phyloP scores from a whole-genome alignment of 2,888 invertebrate species.

The Exephanes ischioxanthus region DNA sequence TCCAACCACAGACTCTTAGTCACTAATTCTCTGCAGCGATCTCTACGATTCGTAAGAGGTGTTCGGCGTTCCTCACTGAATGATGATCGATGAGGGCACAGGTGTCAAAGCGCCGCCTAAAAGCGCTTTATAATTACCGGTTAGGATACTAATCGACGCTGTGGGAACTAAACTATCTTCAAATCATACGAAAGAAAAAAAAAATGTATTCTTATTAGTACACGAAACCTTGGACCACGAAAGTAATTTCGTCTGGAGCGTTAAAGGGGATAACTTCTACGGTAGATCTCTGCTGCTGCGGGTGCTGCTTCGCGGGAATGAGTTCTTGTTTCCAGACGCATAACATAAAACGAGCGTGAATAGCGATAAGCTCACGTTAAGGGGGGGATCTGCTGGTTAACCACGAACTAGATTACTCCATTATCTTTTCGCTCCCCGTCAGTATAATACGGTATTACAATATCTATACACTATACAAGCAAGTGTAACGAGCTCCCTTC shows the following conservation, averaged over 20 bases:
- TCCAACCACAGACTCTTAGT: constrained; percentile 15
- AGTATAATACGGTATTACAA: constrained; percentile 34
- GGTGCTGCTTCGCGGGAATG: constrained; percentile 40
- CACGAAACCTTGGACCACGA: constrained; percentile 51
- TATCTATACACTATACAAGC: constrained; percentile 37
- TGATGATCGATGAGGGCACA: constrained; percentile 80
- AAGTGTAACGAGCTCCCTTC: constrained; percentile 35
- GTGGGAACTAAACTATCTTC: constrained; percentile 38
- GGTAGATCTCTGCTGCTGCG: constrained; percentile 21
- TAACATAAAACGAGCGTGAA: constrained; percentile 58
- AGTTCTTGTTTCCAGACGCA: constrained; percentile 45
- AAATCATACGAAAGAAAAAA: constrained; percentile 26
- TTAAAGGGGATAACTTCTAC: constrained; percentile 49
- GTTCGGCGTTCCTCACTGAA: constrained; percentile 63
- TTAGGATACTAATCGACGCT: constrained; percentile 66
- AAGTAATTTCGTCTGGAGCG: constrained; percentile 65
- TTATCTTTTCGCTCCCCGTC: constrained; percentile 52
- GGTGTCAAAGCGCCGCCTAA: constrained; percentile 79
- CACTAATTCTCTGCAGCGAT: constrained; percentile 45
- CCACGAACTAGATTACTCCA: constrained; percentile 67
- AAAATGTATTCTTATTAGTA: constrained; percentile 60
- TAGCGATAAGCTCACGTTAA: constrained; percentile 57
- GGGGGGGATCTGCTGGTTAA: constrained; percentile 49
- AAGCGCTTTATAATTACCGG: constrained; percentile 68
- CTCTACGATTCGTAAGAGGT: constrained; percentile 43